Evolutionary conservation across 1,140 invertebrate genomes (phyloP).

Genomic region (Hesperophylax magnus): DNA sequence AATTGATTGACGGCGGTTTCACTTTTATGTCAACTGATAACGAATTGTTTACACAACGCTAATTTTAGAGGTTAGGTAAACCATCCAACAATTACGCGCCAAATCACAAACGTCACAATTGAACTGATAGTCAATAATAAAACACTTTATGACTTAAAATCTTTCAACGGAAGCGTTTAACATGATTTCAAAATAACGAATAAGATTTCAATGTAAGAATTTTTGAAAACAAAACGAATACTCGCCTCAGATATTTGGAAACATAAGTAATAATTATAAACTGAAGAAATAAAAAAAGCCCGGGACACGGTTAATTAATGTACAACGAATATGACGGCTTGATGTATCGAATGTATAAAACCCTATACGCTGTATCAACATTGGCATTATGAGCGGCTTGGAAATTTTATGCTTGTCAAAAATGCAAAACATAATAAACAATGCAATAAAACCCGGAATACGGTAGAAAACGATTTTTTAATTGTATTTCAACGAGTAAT

Average conservation of each 20-base stretch:
- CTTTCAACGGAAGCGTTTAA: too few relatives aligned
- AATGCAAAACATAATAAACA: slow-evolving; percentile 35
- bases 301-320: too few relatives aligned
- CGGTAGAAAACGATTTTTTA: neutral
- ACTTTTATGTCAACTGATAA: slow-evolving; percentile 4
- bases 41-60: slow-evolving; percentile 6
- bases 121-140: neutral
- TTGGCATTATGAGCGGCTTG: slow-evolving; percentile 36
- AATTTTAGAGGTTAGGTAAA: slow-evolving; percentile 27
- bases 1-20: neutral
- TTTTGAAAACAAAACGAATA: too few relatives aligned
- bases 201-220: too few relatives aligned
- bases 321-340: too few relatives aligned
- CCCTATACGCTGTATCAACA: slow-evolving; percentile 11
- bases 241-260: too few relatives aligned
- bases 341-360: neutral
- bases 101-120: slow-evolving; percentile 11
- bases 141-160: too few relatives aligned
- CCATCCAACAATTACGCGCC: slow-evolving; percentile 22
- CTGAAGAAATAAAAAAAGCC: too few relatives aligned
- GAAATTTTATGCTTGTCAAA: slow-evolving; percentile 26
- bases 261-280: too few relatives aligned
- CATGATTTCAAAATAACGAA: too few relatives aligned
- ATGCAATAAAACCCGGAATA: neutral
- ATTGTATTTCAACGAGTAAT: neutral